These are phyloP conservation scores for Hyppa rectilinea DNA, from an alignment of 2,888 invertebrate species.

Conservation along the genomic window DNA sequence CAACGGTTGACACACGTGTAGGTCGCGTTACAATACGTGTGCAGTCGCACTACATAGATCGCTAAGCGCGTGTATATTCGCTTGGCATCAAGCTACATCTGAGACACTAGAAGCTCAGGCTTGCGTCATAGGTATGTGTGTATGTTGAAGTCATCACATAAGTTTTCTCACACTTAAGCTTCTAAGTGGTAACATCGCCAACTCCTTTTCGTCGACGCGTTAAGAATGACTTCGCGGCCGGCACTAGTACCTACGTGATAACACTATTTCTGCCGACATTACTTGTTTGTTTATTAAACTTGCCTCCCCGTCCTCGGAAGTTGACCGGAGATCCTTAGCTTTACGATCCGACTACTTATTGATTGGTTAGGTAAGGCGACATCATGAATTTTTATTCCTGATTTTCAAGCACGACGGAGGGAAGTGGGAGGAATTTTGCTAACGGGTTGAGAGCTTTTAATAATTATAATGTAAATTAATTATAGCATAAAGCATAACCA, in stretches of 20 bases:
- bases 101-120: not conserved
- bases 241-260: constrained; percentile 52
- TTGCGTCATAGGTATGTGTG: not conserved
- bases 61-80: not conserved
- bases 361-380: constrained; percentile 3
- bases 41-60: not conserved
- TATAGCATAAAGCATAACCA: too few relatives aligned
- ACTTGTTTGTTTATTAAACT: constrained; percentile 51
- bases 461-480: too few relatives aligned
- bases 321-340: constrained; percentile 32
- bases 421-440: not conserved
- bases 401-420: not conserved
- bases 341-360: constrained; percentile 23
- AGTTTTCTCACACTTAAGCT: constrained; percentile 11
- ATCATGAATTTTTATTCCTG: constrained; percentile 1
- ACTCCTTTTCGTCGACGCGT: constrained; percentile 34
- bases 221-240: constrained; percentile 13
- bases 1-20: not conserved
- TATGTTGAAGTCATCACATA: constrained; percentile 10
- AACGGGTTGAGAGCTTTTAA: constrained; percentile 10
- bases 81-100: not conserved
- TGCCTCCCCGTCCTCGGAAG: constrained; percentile 28
- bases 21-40: not conserved
- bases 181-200: constrained; percentile 30
- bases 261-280: constrained; percentile 45